Base-by-base conservation (phyloP, 2,888 invertebrate species). In the Hyalella azteca region DNA sequence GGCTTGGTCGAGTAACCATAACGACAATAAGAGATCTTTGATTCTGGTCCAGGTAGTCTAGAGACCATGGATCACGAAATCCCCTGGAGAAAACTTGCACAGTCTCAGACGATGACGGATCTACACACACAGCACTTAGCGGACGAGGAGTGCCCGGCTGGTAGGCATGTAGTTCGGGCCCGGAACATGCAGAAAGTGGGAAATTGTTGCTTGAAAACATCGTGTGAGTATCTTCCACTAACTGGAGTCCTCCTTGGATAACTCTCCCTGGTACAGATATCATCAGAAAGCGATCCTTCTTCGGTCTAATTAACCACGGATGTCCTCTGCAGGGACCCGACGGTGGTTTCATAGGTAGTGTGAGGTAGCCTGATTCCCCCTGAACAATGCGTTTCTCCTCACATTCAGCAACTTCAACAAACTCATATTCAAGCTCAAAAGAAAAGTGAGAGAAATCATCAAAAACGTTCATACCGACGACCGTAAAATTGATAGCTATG, bases 361-460 rank as follows among this genome's bases (percentile, higher is more conserved):
- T 80, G 15, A 83, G 78, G 45, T 80, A 80, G 0, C 83, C 83
- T 29, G 83, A 81, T 36, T 83, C 83, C 13, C 83, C 83, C 32
- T 73, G 22, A 3, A 83, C 83, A 32, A 83, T 59, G 19, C 81
- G 54, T 19, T 80, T 73, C 54, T 83, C 83, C 32, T 83, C 81
- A 81, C 83, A 83, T 22, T 78, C 81, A 26, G 81, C 79, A 36
- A 83, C 81, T 45, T 81, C 80, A 26, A 83, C 83, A 49, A 83
- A 83, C 29, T 83, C 83, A 39, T 83, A 83, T 54, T 83, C 83
- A n/a, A 83, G 41, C 36, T 83, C 83, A 48, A 83, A 83, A 49
- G 78, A 80, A 73, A 83, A 83, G 32, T 83, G 83, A 49, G 83
- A 83, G 73, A 79, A 83, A 60, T 83, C 83, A 41, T 83, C 83